Evolutionary conservation across 2,113 vertebrate species (phyloP).

Genomic region (Misgurnus mizolepis): DNA sequence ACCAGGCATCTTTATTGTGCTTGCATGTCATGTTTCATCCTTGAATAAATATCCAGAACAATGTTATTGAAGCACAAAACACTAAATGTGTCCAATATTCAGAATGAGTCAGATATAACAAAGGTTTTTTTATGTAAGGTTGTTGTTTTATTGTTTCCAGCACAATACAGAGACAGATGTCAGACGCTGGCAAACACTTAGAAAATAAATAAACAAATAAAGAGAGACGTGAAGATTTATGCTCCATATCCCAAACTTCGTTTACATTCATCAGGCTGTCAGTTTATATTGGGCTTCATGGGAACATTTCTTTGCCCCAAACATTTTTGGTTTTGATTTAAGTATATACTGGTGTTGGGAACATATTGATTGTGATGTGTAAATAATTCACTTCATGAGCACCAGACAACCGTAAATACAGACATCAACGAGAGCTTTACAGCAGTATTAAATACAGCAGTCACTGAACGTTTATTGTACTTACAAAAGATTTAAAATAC

Average conservation of each 20-base stretch:
- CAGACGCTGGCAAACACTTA: constrained; percentile 24
- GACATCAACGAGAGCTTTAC: too few relatives aligned
- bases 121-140: not conserved
- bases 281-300: constrained; percentile 35
- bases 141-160: not conserved
- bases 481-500: too few relatives aligned
- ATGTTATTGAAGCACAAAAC: not conserved
- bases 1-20: too few relatives aligned
- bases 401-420: not conserved
- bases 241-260: constrained; percentile 39
- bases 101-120: not conserved
- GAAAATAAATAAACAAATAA: constrained; percentile 47
- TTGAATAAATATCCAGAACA: not conserved
- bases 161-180: constrained; percentile 26
- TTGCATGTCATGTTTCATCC: not conserved
- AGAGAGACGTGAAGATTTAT: constrained; percentile 57
- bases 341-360: constrained; percentile 50
- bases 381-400: not conserved
- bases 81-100: not conserved
- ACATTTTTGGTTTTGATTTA: constrained; percentile 57
- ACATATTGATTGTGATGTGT: not conserved
- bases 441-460: too few relatives aligned
- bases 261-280: constrained; percentile 60
- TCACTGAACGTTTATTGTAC: too few relatives aligned
- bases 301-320: constrained; percentile 39